These are phyloP conservation scores for Amniataba percoides DNA, from an alignment of 2,797 vertebrate genomes.

Conservation along the genomic window DNA sequence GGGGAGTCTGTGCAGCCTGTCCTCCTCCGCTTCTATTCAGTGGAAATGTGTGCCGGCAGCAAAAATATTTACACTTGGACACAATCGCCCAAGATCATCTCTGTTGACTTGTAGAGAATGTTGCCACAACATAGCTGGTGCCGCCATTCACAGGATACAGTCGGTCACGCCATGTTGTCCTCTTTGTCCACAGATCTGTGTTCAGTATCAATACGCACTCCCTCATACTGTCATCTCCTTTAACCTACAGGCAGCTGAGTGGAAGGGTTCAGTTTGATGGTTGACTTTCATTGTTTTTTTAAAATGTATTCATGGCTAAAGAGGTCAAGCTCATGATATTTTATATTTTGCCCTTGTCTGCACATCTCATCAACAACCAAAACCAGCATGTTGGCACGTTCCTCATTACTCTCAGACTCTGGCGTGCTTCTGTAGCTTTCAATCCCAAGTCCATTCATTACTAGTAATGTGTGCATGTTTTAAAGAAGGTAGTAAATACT, in stretches of 20 bases:
- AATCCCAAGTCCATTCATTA: background rate
- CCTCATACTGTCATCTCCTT: background rate
- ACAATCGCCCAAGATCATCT: conserved; percentile 79
- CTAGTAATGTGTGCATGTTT: background rate
- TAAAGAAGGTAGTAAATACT: background rate
- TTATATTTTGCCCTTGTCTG: background rate
- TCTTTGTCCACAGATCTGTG: conserved; percentile 71
- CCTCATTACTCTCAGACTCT: background rate
- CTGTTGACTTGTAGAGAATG: conserved; percentile 77
- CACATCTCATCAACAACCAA: background rate
- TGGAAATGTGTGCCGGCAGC: conserved; percentile 68
- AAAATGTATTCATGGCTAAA: background rate
- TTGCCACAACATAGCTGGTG: conserved; percentile 84
- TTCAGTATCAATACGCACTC: conserved; percentile 77
- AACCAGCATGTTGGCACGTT: background rate
- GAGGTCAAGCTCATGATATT: background rate
- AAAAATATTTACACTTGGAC: conserved; percentile 81
- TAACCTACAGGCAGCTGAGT: background rate
- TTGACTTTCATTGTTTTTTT: background rate
- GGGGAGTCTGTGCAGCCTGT: background rate
- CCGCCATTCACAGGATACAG: conserved; percentile 73
- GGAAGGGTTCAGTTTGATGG: background rate
- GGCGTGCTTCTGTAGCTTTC: background rate
- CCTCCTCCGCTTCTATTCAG: conserved; percentile 45
- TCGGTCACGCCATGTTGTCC: conserved; percentile 75